Evolutionary conservation across 2,888 invertebrate genomes (phyloP).

Genomic region (Isotomurus palustris): DNA sequence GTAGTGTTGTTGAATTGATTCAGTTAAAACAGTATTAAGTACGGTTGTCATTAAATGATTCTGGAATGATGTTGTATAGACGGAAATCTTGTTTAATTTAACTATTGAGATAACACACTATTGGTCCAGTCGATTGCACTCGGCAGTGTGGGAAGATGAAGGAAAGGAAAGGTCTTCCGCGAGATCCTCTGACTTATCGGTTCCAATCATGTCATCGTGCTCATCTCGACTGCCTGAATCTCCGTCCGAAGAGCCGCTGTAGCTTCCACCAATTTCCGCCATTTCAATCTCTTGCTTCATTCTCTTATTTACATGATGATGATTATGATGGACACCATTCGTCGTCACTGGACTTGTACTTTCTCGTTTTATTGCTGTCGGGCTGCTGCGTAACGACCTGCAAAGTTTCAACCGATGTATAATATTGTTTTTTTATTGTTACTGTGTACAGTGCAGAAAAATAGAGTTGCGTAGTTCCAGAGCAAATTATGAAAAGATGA

Average conservation of each 20-base stretch:
- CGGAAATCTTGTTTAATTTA: too few relatives aligned
- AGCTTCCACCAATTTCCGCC: constrained; percentile 39
- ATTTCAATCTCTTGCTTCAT: constrained; percentile 45
- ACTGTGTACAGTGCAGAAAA: too few relatives aligned
- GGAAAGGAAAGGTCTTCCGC: constrained; percentile 46
- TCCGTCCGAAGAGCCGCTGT: constrained; percentile 39
- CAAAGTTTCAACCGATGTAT: too few relatives aligned
- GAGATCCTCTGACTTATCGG: constrained; percentile 44
- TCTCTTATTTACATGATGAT: constrained; percentile 30
- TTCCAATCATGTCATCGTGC: constrained; percentile 36
- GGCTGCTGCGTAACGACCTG: constrained; percentile 44
- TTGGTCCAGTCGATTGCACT: constrained; percentile 44
- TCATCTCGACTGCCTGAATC: constrained; percentile 44
- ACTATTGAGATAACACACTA: too few relatives aligned
- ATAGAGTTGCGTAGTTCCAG: too few relatives aligned
- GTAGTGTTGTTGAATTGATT: neutral
- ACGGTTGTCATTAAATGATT: neutral
- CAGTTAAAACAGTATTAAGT: neutral
- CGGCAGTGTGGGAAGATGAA: constrained; percentile 42
- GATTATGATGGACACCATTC: constrained; percentile 39
- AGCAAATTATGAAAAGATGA: too few relatives aligned
- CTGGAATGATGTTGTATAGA: neutral
- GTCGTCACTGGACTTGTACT: constrained; percentile 42
- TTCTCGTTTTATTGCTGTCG: constrained; percentile 43
- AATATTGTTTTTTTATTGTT: too few relatives aligned